These are phyloP conservation scores for Patagioenas fasciata DNA, from an alignment of 2,113 vertebrate genomes.

Conservation along the genomic window DNA sequence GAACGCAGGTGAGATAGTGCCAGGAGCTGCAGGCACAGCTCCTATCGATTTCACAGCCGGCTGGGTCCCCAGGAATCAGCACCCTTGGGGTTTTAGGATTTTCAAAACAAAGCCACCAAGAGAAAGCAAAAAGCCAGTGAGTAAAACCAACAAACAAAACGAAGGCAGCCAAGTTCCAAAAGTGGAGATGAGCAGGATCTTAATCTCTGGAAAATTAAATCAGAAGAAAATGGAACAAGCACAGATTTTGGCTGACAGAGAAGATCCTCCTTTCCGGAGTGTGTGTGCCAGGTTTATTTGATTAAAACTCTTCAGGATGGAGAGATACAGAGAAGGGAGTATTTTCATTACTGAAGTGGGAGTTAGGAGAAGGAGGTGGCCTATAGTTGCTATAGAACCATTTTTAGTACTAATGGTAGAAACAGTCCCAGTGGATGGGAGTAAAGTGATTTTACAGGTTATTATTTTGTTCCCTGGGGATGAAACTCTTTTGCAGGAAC, in stretches of 20 bases:
- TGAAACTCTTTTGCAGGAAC: background rate
- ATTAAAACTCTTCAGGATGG: slow-evolving; percentile 49
- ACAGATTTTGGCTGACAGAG: slow-evolving; percentile 39
- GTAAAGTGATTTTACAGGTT: background rate
- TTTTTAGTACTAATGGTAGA: background rate
- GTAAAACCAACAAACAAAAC: slow-evolving; percentile 20
- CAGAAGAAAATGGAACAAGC: slow-evolving; percentile 71
- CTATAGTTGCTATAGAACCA: background rate
- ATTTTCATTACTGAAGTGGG: slow-evolving; percentile 8
- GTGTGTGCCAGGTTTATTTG: slow-evolving; percentile 11
- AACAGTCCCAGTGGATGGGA: background rate
- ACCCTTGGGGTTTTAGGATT: background rate
- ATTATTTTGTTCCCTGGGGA: background rate
- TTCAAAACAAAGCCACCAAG: background rate
- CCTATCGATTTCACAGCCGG: background rate
- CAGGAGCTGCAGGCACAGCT: background rate
- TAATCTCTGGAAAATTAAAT: slow-evolving; percentile 81
- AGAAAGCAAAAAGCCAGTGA: slow-evolving; percentile 23
- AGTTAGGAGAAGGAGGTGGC: background rate
- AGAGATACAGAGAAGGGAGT: background rate
- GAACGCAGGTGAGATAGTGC: background rate
- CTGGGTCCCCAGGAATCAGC: background rate
- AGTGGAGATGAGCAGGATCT: slow-evolving; percentile 62
- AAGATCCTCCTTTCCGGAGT: background rate
- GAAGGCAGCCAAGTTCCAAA: background rate